phyloP scores from a whole-genome alignment of 2,888 invertebrate genomes.

The Diaprepes abbreviatus region DNA sequence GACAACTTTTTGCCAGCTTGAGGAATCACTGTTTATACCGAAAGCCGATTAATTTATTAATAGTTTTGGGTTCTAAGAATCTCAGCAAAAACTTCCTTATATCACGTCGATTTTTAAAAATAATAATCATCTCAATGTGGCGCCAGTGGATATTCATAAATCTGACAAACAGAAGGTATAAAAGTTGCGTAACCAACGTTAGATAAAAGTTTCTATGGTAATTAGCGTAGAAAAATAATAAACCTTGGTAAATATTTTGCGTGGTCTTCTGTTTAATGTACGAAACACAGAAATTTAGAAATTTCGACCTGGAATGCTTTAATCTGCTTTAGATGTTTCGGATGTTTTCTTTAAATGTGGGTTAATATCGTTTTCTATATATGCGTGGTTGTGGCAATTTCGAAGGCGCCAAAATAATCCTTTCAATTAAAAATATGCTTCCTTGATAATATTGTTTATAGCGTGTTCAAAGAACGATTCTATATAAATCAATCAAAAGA shows the following conservation, averaged over 20 bases:
- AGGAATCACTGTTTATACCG: too few species aligned
- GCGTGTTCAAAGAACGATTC: too few species aligned
- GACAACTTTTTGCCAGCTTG: too few species aligned
- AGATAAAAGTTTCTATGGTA: not conserved
- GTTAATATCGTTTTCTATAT: slow-evolving; percentile 6
- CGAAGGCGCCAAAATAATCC: not conserved
- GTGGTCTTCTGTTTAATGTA: not conserved
- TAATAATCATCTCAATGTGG: not conserved
- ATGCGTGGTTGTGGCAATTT: not conserved
- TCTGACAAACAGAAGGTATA: not conserved
- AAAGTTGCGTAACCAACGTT: slow-evolving; percentile 1
- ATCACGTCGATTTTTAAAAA: too few species aligned
- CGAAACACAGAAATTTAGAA: not conserved
- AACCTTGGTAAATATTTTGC: slow-evolving; percentile 12
- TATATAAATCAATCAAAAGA: too few species aligned
- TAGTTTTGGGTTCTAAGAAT: too few species aligned
- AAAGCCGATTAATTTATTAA: too few species aligned
- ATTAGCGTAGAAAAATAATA: slow-evolving; percentile 12
- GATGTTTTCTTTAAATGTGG: slow-evolving; percentile 6
- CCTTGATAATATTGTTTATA: too few species aligned
- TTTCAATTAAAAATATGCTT: too few species aligned
- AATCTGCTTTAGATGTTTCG: slow-evolving; percentile 1
- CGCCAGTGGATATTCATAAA: slow-evolving; percentile 4
- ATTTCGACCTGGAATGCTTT: slow-evolving; percentile 15
- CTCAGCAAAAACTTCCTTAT: too few species aligned